Percentiles rank a stretch among this genome's conserved stretches.
Conservation (phyloP, 2,113 vertebrate genomes). For the Rattus norvegicus region DNA sequence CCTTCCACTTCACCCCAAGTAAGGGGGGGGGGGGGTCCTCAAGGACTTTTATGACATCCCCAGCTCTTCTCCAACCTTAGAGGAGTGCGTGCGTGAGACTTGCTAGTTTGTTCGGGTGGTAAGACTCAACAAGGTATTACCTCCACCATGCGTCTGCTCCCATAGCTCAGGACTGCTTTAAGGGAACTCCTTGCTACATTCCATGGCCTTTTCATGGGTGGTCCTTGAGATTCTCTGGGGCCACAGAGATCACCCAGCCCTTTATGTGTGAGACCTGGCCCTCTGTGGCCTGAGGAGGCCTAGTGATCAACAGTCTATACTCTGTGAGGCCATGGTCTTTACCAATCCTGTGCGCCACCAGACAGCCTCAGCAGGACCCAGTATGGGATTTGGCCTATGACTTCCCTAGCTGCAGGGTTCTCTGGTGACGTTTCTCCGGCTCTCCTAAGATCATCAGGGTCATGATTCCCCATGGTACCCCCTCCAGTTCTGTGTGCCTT, state of each 20-base stretch:
- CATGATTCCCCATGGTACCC: too few species aligned
- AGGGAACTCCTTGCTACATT: neutral
- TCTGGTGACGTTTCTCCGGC: neutral
- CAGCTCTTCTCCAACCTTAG: neutral
- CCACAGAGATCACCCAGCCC: neutral
- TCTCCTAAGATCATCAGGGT: neutral
- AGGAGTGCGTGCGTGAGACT: neutral
- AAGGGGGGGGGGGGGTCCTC: too few species aligned
- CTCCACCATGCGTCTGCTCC: neutral
- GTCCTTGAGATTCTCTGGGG: neutral
- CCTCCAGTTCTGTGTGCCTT: too few species aligned
- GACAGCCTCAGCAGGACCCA: neutral
- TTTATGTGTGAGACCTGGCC: neutral
- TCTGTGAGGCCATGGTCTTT: rapidly evolving
- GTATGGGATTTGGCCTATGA: neutral
- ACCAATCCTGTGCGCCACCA: neutral
- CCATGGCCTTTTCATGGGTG: neutral
- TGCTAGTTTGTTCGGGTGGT: neutral
- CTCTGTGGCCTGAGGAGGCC: too few species aligned
- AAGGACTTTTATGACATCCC: neutral
- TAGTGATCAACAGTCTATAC: neutral
- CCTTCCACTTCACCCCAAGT: neutral
- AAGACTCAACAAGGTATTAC: too few species aligned
- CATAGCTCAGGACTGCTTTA: neutral
- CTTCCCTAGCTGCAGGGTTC: neutral